Conservation (phyloP, 2,888 invertebrate genomes). For the Macrophya annulata region DNA sequence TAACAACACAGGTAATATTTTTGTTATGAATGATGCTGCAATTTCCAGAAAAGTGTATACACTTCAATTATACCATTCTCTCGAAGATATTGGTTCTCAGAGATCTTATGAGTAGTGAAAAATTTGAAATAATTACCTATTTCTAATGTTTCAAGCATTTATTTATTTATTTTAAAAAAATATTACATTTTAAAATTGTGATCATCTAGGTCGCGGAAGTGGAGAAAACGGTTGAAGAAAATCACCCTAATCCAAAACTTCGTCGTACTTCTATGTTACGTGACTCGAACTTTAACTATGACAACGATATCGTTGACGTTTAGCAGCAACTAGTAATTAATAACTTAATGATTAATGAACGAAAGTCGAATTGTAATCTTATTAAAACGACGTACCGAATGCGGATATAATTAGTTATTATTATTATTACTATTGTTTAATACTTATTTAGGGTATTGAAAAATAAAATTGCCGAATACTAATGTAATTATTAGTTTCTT, state of each 20-base stretch:
- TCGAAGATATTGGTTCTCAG: neutral
- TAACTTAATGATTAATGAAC: slow-evolving; percentile 40
- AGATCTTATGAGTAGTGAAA: neutral
- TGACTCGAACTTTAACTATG: slow-evolving; percentile 78
- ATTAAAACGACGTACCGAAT: slow-evolving; percentile 49
- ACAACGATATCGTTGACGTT: slow-evolving; percentile 77
- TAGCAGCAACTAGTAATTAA: slow-evolving; percentile 59
- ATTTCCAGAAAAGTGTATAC: neutral
- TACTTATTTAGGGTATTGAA: slow-evolving; percentile 10
- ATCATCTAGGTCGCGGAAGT: slow-evolving; percentile 75
- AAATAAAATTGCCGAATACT: slow-evolving; percentile 24
- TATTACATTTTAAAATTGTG: slow-evolving; percentile 19
- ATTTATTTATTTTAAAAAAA: neutral
- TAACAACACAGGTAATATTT: neutral
- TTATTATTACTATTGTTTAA: slow-evolving; percentile 24
- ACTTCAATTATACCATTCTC: neutral
- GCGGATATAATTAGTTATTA: slow-evolving; percentile 40
- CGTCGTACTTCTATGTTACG: slow-evolving; percentile 77
- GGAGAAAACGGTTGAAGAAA: slow-evolving; percentile 77
- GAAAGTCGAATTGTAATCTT: slow-evolving; percentile 56
- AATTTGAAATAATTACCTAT: neutral
- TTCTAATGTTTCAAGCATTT: neutral
- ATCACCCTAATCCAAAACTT: slow-evolving; percentile 74
- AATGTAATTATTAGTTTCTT: slow-evolving; percentile 38
- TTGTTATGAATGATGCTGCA: neutral